Evolutionary conservation across 1,140 invertebrate species (phyloP).

Genomic region (Theocolax elegans): DNA sequence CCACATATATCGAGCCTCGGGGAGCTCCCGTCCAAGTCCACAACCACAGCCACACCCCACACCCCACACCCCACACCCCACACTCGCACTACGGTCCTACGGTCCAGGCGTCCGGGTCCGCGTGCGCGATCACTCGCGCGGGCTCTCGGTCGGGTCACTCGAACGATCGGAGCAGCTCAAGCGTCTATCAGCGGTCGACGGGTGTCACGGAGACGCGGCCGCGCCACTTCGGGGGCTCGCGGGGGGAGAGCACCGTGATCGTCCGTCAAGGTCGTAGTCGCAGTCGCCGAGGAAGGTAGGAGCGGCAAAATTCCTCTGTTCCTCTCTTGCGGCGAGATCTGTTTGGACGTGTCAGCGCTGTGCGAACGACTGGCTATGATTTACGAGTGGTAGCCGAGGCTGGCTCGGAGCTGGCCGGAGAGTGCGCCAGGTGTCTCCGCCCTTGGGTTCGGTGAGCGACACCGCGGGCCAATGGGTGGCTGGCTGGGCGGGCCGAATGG

Average conservation of each 20-base stretch:
- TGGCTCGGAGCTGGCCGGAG: slow-evolving; percentile 43
- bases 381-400: slow-evolving; percentile 56
- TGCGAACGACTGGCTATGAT: slow-evolving; percentile 59
- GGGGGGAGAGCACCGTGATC: background rate
- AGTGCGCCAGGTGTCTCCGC: slow-evolving; percentile 42
- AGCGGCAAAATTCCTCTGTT: background rate
- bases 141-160: too few relatives aligned
- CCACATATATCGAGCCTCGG: too few relatives aligned
- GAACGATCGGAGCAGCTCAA: too few relatives aligned
- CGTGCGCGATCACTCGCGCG: too few relatives aligned
- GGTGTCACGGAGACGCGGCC: background rate
- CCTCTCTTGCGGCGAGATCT: slow-evolving; percentile 41
- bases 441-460: background rate
- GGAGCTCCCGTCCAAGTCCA: too few relatives aligned
- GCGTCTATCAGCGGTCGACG: too few relatives aligned
- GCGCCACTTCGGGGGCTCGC: too few relatives aligned
- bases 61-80: too few relatives aligned
- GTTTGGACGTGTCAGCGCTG: slow-evolving; percentile 52
- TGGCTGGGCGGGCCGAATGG: slow-evolving; percentile 37
- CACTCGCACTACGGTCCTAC: too few relatives aligned
- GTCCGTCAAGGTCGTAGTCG: background rate
- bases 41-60: too few relatives aligned
- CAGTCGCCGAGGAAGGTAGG: too few relatives aligned
- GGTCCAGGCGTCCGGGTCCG: too few relatives aligned
- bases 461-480: slow-evolving; percentile 32